Conservation (phyloP, 2,888 invertebrate species). For the Rhagonycha lutea region DNA sequence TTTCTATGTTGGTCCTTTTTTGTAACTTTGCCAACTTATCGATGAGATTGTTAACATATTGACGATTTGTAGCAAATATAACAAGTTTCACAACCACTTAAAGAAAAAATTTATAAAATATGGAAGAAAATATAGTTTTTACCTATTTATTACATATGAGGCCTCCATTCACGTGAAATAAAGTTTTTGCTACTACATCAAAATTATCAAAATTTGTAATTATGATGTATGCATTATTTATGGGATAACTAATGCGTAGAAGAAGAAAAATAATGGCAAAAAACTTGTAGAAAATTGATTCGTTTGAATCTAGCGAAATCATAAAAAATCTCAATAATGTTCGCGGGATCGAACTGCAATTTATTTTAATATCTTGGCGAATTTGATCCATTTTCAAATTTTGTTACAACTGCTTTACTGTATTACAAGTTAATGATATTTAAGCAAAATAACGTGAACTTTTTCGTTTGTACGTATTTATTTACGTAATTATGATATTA, state of each 20-base stretch:
- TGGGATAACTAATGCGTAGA: background rate
- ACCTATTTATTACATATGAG: background rate
- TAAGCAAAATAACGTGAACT: background rate
- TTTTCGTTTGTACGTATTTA: background rate
- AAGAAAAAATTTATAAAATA: background rate
- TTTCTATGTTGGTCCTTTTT: background rate
- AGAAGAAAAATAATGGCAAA: background rate
- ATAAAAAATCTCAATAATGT: background rate
- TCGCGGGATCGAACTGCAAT: background rate
- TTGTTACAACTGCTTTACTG: background rate
- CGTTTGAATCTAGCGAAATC: background rate
- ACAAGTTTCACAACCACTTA: slow-evolving; percentile 3
- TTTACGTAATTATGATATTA: background rate
- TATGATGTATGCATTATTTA: background rate
- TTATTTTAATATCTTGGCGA: background rate
- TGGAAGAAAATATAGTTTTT: background rate
- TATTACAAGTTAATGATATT: too few relatives aligned
- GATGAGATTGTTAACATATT: background rate
- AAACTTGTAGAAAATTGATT: background rate
- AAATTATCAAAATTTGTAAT: background rate
- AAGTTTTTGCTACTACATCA: background rate
- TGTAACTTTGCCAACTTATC: slow-evolving; percentile 1
- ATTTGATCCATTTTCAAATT: background rate
- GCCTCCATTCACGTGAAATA: background rate
- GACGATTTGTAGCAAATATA: background rate